Evolutionary conservation across 2,113 vertebrate genomes (phyloP).

Genomic region (Mesembrinibis cayennensis): DNA sequence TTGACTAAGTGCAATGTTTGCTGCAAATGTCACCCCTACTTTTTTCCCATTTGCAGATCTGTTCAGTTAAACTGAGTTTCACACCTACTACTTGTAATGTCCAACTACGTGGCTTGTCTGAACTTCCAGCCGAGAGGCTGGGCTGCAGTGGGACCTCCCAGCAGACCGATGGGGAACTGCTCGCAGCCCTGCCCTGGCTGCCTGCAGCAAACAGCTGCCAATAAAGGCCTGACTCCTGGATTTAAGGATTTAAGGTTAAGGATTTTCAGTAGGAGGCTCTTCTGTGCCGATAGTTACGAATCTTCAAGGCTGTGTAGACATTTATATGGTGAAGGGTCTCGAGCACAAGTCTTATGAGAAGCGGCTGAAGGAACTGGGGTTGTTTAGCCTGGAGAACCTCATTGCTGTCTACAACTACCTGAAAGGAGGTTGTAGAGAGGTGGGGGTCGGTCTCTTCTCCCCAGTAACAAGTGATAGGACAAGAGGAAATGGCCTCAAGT

Average conservation of each 20-base stretch:
- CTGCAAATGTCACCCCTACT: neutral
- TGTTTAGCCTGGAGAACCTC: no score
- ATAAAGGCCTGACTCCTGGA: neutral
- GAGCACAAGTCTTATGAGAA: no score
- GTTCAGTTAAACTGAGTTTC: neutral
- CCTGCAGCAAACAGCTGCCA: neutral
- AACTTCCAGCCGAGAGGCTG: neutral
- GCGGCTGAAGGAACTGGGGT: no score
- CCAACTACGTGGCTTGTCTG: neutral
- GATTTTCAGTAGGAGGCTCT: slow-evolving; percentile 29
- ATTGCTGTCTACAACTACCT: no score
- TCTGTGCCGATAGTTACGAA: neutral
- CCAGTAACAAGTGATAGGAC: no score
- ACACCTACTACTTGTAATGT: neutral
- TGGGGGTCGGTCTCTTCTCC: no score
- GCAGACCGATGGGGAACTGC: neutral
- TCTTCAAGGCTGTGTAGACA: neutral
- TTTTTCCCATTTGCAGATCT: neutral
- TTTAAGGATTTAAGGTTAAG: neutral
- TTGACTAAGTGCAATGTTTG: rapidly evolving
- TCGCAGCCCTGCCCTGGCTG: neutral
- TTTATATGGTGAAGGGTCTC: neutral
- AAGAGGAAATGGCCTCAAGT: no score
- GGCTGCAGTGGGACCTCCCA: neutral
- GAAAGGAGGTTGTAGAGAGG: no score